Evolutionary conservation across 2,113 vertebrate genomes (phyloP).

Genomic region (Tragulus kanchil): DNA sequence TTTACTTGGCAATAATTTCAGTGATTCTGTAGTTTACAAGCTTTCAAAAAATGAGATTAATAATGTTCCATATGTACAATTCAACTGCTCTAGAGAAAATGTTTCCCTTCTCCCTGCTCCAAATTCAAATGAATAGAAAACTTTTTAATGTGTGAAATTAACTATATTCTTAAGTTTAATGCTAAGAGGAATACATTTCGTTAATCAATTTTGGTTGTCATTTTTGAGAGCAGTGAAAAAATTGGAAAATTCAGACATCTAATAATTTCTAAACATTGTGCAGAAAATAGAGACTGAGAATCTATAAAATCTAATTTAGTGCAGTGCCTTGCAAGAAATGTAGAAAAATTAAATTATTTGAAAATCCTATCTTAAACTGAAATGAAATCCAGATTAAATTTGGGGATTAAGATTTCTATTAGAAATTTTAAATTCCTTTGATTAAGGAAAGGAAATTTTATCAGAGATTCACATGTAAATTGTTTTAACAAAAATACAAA

Average conservation of each 20-base stretch:
- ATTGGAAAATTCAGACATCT: not conserved
- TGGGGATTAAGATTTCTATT: not conserved
- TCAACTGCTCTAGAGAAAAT: not conserved
- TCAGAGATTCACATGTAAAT: not conserved
- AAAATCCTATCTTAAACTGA: not conserved
- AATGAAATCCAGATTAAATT: not conserved
- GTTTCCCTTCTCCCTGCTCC: not conserved
- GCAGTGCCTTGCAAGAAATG: not conserved
- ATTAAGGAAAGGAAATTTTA: not conserved
- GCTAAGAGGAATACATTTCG: not conserved
- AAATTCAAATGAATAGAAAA: constrained; percentile 9
- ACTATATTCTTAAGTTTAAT: not conserved
- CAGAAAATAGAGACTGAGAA: not conserved
- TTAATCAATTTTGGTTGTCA: not conserved
- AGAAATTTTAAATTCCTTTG: not conserved
- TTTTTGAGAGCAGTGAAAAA: too few relatives aligned
- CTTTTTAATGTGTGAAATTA: not conserved
- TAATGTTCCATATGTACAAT: not conserved
- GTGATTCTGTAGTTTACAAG: constrained; percentile 58
- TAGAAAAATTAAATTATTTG: not conserved
- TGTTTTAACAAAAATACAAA: not conserved
- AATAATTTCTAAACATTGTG: not conserved
- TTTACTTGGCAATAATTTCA: constrained; percentile 77
- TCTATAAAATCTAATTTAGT: not conserved
- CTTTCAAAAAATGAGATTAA: constrained; percentile 5